These are phyloP conservation scores for Archivesica marissinica DNA, from an alignment of 1,140 invertebrate genomes.

Conservation along the genomic window DNA sequence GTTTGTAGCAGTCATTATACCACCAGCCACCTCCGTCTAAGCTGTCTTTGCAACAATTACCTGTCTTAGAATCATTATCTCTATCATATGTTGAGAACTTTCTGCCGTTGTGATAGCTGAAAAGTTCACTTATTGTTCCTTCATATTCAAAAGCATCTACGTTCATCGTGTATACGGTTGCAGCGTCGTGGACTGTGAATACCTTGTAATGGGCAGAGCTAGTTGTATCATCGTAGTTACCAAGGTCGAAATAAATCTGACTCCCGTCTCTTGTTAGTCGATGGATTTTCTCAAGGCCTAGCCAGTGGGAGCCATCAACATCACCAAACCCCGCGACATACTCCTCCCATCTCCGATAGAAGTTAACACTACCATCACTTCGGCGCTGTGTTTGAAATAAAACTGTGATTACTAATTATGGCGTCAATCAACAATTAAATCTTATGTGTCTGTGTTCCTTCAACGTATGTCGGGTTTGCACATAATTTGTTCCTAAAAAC, in stretches of 20 bases:
- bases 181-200: slow-evolving; percentile 26
- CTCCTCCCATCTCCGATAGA: slow-evolving; percentile 44
- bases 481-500: too few species aligned
- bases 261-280: slow-evolving; percentile 12
- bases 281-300: slow-evolving; percentile 51
- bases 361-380: slow-evolving; percentile 32
- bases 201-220: slow-evolving; percentile 42
- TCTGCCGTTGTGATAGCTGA: slow-evolving; percentile 37
- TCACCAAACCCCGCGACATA: slow-evolving; percentile 53
- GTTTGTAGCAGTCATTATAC: slow-evolving; percentile 28
- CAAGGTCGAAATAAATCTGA: slow-evolving; percentile 43
- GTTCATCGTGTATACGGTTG: slow-evolving; percentile 49
- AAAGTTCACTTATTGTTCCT: background rate
- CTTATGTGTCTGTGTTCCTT: too few species aligned
- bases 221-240: slow-evolving; percentile 1
- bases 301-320: slow-evolving; percentile 33
- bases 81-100: slow-evolving; percentile 51
- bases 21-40: slow-evolving; percentile 41
- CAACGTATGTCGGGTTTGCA: too few species aligned
- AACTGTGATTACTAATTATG: too few species aligned
- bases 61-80: slow-evolving; percentile 6
- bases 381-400: too few species aligned
- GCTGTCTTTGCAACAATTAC: background rate
- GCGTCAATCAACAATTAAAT: too few species aligned
- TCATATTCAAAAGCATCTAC: slow-evolving; percentile 23